Evolutionary conservation across 2,113 vertebrate species (phyloP).

Genomic region (Paramormyrops kingsleyae): DNA sequence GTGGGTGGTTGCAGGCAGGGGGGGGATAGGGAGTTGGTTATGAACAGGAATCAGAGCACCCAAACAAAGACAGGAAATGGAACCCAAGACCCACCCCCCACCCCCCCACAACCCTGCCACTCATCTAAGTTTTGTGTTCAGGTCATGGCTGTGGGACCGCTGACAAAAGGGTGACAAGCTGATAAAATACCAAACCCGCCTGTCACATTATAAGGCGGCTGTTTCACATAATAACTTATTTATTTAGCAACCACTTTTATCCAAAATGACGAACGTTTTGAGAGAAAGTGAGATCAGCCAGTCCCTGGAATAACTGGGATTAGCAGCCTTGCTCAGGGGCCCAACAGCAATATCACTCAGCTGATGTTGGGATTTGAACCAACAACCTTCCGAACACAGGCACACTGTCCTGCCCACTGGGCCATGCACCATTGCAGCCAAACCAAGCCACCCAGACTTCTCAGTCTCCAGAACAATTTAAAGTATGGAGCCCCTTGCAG

Average conservation of each 20-base stretch:
- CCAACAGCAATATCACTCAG: neutral
- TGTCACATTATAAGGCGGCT: neutral
- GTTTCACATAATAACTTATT: neutral
- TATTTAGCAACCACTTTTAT: neutral
- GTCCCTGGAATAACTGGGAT: neutral
- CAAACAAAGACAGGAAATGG: neutral
- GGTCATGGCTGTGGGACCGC: neutral
- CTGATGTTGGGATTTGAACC: neutral
- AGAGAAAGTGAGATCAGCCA: neutral
- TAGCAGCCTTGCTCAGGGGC: neutral
- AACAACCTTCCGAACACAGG: neutral
- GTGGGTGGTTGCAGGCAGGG: constrained; percentile 23
- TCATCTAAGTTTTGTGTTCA: neutral
- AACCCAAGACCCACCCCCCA: neutral
- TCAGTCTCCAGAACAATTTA: neutral
- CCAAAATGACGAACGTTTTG: neutral
- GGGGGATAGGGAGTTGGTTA: constrained; percentile 17
- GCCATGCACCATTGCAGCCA: neutral
- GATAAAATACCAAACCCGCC: neutral
- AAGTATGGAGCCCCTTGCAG: too few relatives aligned
- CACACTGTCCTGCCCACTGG: neutral
- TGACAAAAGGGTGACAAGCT: neutral
- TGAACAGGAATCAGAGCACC: neutral
- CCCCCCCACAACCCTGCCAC: neutral
- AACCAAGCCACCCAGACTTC: neutral